These are phyloP conservation scores for Trematomus bernacchii DNA, from an alignment of 2,797 vertebrate genomes.

Conservation along the genomic window DNA sequence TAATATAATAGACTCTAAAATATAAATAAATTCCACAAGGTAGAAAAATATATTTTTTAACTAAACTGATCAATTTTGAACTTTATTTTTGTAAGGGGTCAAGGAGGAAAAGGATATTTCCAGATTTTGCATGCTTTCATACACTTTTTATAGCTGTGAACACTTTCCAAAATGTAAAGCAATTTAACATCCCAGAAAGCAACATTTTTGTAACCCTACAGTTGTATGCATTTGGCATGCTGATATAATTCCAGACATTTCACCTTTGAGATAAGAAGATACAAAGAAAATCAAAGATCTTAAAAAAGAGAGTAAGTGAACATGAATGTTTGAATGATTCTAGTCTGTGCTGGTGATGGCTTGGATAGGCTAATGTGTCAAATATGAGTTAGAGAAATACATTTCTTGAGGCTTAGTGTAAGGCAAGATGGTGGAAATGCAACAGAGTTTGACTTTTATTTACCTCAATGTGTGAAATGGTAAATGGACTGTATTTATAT, in stretches of 20 bases:
- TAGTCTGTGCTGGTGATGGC: neutral
- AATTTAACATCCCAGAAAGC: neutral
- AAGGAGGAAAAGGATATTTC: too few relatives aligned
- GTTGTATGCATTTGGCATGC: neutral
- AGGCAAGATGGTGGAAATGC: conserved; percentile 23
- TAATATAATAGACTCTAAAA: neutral
- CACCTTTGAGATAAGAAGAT: too few relatives aligned
- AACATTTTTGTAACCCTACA: neutral
- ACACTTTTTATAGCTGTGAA: too few relatives aligned
- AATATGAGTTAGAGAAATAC: conserved; percentile 22
- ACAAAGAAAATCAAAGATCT: too few relatives aligned
- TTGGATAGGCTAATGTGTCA: conserved; percentile 2
- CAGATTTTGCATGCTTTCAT: too few relatives aligned
- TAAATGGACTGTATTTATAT: too few relatives aligned
- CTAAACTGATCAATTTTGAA: neutral
- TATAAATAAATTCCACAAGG: too few relatives aligned
- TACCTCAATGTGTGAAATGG: neutral
- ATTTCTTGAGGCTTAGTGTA: conserved; percentile 13
- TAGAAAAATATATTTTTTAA: neutral
- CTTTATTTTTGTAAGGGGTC: neutral
- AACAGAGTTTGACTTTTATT: conserved; percentile 16
- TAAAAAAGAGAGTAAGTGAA: neutral
- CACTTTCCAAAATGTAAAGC: neutral
- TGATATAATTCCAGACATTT: neutral
- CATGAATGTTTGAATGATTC: neutral